phyloP scores from a whole-genome alignment of 2,888 invertebrate species.

The Meloe dianella region DNA sequence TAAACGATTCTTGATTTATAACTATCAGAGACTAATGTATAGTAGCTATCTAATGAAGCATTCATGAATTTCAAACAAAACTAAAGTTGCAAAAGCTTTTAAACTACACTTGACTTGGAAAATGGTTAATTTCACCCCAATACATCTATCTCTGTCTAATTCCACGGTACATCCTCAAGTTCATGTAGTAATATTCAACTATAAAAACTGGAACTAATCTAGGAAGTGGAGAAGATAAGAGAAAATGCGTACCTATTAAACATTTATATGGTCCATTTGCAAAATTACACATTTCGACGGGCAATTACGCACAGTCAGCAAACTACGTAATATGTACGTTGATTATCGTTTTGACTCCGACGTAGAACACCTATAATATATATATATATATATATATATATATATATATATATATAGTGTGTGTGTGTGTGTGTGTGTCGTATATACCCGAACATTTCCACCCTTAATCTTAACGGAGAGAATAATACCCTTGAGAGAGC shows the following conservation, averaged over 20 bases:
- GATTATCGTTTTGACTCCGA: constrained; percentile 42
- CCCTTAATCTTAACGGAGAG: constrained; percentile 20
- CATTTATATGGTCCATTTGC: constrained; percentile 45
- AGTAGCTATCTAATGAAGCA: background rate
- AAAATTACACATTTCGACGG: constrained; percentile 45
- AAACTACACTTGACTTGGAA: constrained; percentile 14
- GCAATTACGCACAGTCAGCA: constrained; percentile 42
- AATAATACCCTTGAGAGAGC: constrained; percentile 19
- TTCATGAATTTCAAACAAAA: background rate
- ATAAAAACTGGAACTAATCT: constrained; percentile 39
- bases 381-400: too few species aligned
- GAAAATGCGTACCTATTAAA: constrained; percentile 42
- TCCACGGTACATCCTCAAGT: background rate
- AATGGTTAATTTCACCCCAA: constrained; percentile 17
- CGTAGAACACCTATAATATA: constrained; percentile 39
- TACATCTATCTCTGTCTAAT: constrained; percentile 12
- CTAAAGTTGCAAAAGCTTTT: background rate
- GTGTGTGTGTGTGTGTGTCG: constrained; percentile 33
- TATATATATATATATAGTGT: too few species aligned
- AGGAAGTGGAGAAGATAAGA: constrained; percentile 35
- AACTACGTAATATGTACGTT: constrained; percentile 44
- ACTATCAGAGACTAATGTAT: too few species aligned
- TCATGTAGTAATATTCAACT: constrained; percentile 4
- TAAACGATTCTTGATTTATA: background rate
- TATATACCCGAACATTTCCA: constrained; percentile 15